A percentile compares a stretch with the other conserved stretches of the same genome.
Conservation (phyloP, 2,113 vertebrate species). For the Sylvietta virens region DNA sequence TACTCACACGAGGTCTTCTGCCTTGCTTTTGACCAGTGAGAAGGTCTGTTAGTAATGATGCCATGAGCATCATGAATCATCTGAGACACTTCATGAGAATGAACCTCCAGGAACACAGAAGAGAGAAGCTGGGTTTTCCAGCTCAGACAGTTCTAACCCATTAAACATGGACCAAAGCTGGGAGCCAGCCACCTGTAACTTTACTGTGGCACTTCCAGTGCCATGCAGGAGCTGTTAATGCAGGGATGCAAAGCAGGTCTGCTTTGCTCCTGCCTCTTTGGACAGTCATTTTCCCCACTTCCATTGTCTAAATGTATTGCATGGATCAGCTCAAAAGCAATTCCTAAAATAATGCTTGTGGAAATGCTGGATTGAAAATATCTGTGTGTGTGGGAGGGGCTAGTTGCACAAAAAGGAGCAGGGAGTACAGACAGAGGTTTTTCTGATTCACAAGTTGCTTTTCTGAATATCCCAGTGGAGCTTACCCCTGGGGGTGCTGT, state of each 20-base stretch:
- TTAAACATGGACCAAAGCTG: accelerated
- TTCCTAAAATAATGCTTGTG: background rate
- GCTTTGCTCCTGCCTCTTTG: background rate
- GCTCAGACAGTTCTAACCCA: background rate
- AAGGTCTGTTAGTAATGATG: background rate
- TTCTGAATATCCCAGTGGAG: background rate
- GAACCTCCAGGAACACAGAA: background rate
- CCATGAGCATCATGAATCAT: background rate
- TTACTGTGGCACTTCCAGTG: background rate
- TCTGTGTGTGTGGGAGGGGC: background rate
- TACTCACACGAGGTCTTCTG: background rate
- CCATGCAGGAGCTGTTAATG: background rate
- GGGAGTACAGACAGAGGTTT: background rate
- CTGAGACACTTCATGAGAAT: background rate
- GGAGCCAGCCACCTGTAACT: background rate
- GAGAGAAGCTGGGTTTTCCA: background rate
- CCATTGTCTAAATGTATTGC: background rate
- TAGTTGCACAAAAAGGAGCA: background rate
- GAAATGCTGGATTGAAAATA: background rate
- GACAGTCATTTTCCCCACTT: background rate
- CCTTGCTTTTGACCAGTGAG: background rate
- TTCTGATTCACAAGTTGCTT: background rate
- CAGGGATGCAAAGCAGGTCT: background rate
- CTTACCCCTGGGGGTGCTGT: background rate
- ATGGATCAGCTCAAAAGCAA: background rate